These are phyloP conservation scores for Halichoeres trimaculatus DNA, from an alignment of 2,113 vertebrate species.

Conservation along the genomic window DNA sequence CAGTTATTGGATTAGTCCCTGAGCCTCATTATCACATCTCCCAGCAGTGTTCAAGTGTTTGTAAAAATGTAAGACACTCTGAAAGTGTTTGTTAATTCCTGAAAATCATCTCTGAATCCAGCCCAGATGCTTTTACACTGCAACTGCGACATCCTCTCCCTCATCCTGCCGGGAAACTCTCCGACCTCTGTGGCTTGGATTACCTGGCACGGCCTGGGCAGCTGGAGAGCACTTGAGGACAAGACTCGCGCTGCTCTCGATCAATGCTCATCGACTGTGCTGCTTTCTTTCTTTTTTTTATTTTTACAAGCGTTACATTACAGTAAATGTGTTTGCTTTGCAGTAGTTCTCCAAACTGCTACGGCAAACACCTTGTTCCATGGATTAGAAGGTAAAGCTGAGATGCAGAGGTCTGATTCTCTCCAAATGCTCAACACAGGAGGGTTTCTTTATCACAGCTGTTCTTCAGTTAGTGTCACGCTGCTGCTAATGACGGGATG, in stretches of 20 bases:
- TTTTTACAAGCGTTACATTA: conserved; percentile 79
- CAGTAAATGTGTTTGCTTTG: conserved; percentile 80
- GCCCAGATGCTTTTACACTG: neutral
- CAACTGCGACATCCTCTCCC: conserved; percentile 40
- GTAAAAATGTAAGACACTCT: neutral
- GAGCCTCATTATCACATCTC: neutral
- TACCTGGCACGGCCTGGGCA: conserved; percentile 65
- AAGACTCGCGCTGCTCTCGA: conserved; percentile 51
- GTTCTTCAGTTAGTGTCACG: conserved; percentile 2
- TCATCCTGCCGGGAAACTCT: conserved; percentile 67
- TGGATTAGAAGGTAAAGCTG: conserved; percentile 56
- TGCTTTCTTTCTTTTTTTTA: conserved; percentile 16
- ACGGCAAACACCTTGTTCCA: conserved; percentile 66
- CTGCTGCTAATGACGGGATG: conserved; percentile 1
- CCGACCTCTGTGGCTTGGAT: conserved; percentile 75
- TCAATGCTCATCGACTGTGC: conserved; percentile 71
- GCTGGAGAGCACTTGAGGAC: conserved; percentile 66
- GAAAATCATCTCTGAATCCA: neutral
- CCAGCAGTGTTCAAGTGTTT: neutral
- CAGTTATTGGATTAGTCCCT: conserved; percentile 21
- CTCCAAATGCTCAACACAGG: neutral
- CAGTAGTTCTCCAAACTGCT: conserved; percentile 61
- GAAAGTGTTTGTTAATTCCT: conserved; percentile 8
- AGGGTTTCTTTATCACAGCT: conserved; percentile 6
- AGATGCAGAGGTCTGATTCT: conserved; percentile 24